phyloP scores from a whole-genome alignment of 2,113 vertebrate species.

The Datnioides undecimradiatus region DNA sequence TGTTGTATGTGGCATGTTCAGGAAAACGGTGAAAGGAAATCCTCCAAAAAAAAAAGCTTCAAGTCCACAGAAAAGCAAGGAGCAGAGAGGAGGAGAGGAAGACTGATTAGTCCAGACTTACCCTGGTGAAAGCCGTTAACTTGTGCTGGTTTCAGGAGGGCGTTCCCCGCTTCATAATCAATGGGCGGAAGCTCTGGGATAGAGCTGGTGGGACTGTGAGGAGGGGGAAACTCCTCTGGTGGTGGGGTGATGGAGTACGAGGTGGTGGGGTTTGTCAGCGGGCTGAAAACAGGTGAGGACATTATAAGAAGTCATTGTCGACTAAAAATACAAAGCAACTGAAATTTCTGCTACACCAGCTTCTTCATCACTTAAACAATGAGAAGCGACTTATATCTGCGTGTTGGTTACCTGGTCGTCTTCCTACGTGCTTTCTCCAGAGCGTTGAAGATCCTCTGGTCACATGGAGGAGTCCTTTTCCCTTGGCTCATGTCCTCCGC shows the following conservation, averaged over 20 bases:
- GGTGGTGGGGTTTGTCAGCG: not conserved
- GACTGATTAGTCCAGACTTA: slow-evolving; percentile 62
- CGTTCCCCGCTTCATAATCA: slow-evolving; percentile 63
- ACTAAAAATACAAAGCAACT: not conserved
- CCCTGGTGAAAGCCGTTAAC: slow-evolving; percentile 67
- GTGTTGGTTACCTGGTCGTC: slow-evolving; percentile 52
- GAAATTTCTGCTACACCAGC: not conserved
- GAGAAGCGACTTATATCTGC: no score
- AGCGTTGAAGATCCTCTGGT: slow-evolving; percentile 75
- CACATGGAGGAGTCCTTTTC: slow-evolving; percentile 53
- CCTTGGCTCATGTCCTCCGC: slow-evolving; percentile 67
- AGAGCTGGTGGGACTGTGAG: slow-evolving; percentile 4
- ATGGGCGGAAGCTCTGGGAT: slow-evolving; percentile 66
- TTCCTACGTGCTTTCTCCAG: slow-evolving; percentile 81
- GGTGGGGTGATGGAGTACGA: slow-evolving; percentile 42
- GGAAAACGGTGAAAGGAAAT: not conserved
- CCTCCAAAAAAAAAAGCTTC: not conserved
- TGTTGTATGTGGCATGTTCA: not conserved
- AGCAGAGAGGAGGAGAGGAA: not conserved
- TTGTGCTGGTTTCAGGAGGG: slow-evolving; percentile 18
- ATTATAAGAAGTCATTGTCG: not conserved
- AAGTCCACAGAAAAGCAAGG: not conserved
- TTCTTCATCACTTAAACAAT: not conserved
- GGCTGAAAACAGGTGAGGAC: slow-evolving; percentile 35
- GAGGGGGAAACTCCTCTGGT: slow-evolving; percentile 46